Conservation (phyloP, 2,113 vertebrate genomes). For the Phycodurus eques region DNA sequence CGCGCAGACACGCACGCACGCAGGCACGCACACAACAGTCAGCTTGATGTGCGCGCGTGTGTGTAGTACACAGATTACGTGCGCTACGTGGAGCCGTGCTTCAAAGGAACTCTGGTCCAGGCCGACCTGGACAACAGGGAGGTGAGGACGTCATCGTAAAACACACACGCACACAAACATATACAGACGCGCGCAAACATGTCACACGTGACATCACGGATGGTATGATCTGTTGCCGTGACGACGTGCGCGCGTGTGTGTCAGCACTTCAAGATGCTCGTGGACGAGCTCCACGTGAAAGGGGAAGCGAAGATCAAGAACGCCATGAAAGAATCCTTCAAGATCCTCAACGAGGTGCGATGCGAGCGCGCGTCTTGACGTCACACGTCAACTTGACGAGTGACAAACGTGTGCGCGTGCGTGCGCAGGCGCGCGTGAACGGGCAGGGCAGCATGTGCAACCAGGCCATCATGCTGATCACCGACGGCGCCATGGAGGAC, state of each 20-base stretch:
- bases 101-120: constrained; percentile 91
- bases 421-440: constrained; percentile 56
- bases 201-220: too few relatives aligned
- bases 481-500: constrained; percentile 92
- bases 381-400: background rate
- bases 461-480: constrained; percentile 98
- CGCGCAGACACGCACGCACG: too few relatives aligned
- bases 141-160: constrained; percentile 72
- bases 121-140: constrained; percentile 95
- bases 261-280: constrained; percentile 93
- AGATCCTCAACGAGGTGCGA: constrained; percentile 85
- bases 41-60: background rate
- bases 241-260: background rate
- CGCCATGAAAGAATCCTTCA: constrained; percentile 89
- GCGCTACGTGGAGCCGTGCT: constrained; percentile 93
- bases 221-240: background rate
- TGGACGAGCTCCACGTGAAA: constrained; percentile 87
- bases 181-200: constrained; percentile 13
- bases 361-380: background rate
- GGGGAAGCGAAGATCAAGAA: constrained; percentile 87
- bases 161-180: background rate
- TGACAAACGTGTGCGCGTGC: constrained; percentile 5
- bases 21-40: too few relatives aligned
- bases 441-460: constrained; percentile 92
- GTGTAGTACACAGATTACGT: constrained; percentile 93